phyloP scores from a whole-genome alignment of 2,888 invertebrate genomes.

The Acrobasis consociella region DNA sequence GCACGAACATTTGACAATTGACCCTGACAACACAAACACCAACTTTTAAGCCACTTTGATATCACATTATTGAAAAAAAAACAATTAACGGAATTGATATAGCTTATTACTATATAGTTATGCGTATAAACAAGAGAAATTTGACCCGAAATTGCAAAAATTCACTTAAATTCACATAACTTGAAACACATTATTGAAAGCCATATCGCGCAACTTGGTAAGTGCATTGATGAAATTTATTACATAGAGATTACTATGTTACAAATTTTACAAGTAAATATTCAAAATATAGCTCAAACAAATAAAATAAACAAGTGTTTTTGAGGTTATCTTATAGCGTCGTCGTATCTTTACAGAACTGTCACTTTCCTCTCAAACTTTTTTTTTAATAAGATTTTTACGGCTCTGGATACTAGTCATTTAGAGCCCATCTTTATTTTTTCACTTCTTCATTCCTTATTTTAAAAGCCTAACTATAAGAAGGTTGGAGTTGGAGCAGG shows the following conservation, averaged over 20 bases:
- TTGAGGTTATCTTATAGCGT: background rate
- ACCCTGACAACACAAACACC: background rate
- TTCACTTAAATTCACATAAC: background rate
- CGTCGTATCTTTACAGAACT: background rate
- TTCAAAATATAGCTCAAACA: background rate
- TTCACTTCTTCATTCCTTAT: no score
- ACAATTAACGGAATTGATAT: background rate
- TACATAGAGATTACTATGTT: background rate
- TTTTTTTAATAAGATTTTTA: no score
- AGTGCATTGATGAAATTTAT: background rate
- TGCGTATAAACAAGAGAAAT: background rate
- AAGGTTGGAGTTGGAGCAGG: no score
- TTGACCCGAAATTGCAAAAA: background rate
- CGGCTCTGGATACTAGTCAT: no score
- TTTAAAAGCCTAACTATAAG: no score
- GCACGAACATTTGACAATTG: background rate
- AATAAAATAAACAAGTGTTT: background rate
- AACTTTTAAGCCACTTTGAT: background rate
- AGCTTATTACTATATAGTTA: background rate
- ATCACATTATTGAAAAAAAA: background rate
- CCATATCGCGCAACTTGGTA: background rate
- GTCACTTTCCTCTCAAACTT: background rate
- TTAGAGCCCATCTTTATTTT: no score
- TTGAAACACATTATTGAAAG: background rate
- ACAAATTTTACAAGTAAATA: background rate